phyloP scores from a whole-genome alignment of 2,797 vertebrate species.

The Hybognathus amarus region DNA sequence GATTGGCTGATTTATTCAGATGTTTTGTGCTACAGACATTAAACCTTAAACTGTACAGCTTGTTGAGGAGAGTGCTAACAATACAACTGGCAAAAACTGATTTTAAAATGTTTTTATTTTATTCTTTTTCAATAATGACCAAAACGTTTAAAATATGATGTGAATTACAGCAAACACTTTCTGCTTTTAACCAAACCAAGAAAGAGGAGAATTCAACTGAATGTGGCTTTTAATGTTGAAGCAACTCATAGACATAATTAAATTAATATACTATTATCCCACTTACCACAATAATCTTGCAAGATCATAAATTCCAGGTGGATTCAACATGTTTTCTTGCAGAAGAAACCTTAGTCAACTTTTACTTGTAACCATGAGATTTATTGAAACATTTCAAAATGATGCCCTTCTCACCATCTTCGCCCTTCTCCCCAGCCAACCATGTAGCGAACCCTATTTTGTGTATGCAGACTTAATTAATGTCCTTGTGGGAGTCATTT shows the following conservation, averaged over 20 bases:
- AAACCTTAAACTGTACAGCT: neutral
- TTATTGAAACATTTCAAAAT: neutral
- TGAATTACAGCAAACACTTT: neutral
- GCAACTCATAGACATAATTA: conserved; percentile 20
- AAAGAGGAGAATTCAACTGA: conserved; percentile 47
- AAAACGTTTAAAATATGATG: neutral
- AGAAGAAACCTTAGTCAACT: neutral
- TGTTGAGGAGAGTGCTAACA: neutral
- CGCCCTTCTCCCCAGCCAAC: neutral
- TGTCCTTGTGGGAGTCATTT: conserved; percentile 47
- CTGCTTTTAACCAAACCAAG: neutral
- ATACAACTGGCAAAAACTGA: neutral
- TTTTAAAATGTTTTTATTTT: neutral
- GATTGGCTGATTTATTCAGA: neutral
- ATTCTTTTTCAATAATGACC: neutral
- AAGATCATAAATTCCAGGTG: neutral
- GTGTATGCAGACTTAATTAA: conserved; percentile 35
- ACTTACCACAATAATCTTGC: neutral
- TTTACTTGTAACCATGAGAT: neutral
- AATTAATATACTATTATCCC: neutral
- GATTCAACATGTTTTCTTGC: neutral
- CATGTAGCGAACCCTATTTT: conserved; percentile 9
- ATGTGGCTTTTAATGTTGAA: conserved; percentile 73
- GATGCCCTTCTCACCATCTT: neutral
- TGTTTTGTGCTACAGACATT: neutral